Base-by-base conservation (phyloP, 2,113 vertebrate species). In the Peromyscus polionotus region DNA sequence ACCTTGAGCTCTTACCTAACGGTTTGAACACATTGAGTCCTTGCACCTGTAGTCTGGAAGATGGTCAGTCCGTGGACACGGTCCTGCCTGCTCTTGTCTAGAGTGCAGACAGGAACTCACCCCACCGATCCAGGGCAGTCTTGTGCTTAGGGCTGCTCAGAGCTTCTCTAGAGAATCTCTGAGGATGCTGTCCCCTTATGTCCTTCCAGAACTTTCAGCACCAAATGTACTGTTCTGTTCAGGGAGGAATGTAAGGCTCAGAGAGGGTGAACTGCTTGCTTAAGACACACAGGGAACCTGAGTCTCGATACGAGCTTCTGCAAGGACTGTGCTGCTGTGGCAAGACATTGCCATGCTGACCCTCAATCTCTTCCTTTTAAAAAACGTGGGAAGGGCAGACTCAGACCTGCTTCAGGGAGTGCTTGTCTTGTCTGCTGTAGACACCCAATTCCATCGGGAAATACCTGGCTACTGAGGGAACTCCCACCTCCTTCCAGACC, bases 41-140 rank as follows among this genome's bases (percentile, higher is more conserved):
- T 42, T 28, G 14, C 11, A 8, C 54, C 36, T 7, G 89, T 33
- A 36, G 3, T 48, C 45, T 2, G 7, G 79, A 57, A 86, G 5
- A 51, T 48, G 65, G 31, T 12, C 12, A 33, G 31, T 13, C 2
- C 28, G 0, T 5, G 3, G 45, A 45, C 39, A 24, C 11, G 4
- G 28, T 36, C n/a, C 65, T 22, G 13, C 80, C 86, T 80, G 16
- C 31, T 4, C 1, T 19, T 0, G 19, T 39, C 11, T 7, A 22
- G 61, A 68, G 28, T 70, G 61, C 51, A 1, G 42, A 45, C 45
- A 36, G 39, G 88, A 48, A 17, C 12, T 0, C 14, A 39, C 9
- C 24, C 36, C 19, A 7, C 20, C 20, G 7, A 45, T 19, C 28
- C 0, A 8, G 42, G 39, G 4, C 1, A 1, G 22, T 13, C 3